Base-by-base conservation (phyloP, 2,797 vertebrate species). In the Catamblyrhynchus diadema region DNA sequence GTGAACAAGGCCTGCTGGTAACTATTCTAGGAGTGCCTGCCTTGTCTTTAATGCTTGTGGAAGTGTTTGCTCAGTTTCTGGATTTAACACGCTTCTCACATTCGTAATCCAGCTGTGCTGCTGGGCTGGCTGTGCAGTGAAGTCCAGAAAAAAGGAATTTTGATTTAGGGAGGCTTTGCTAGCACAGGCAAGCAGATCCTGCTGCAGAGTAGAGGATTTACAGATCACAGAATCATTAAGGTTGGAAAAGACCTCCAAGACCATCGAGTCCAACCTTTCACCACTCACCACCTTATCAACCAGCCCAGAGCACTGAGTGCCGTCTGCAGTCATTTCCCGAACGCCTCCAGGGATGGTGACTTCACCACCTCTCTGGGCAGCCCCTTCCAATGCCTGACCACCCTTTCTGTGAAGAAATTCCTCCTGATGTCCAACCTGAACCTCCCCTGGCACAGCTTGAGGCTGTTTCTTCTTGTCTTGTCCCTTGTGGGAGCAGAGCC, bases 11-110 rank as follows among this genome's bases (percentile, higher is more conserved):
- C 4, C 44, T 61, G 79, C 53, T 70, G 54, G 47, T 57, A 44
- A 11, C 24, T 65, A 0, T 3, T 3, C 0, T 9, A 10, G 13
- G 25, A 79, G 37, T 35, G 16, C 7, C 17, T 6, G 1, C n/a
- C 19, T 17, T 42, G 6, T n/a, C 37, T 61, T 60, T 60, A 56
- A 28, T 53, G 60, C 23, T 90, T 27, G 23, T 1, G 9, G 23
- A 2, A 19, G 35, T 3, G 2, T 71, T 65, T 71, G 33, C 73
- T 78, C 44, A 30, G 32, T 18, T 90, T 62, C 65, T 66, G 61
- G 19, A 5, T 69, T 22, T 51, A 33, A 15, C 12, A 3, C 27
- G 2, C 50, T 33, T 12, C 16, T 72, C 41, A 11, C 47, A 11
- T 12, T 3, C 6, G 1, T 3, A 33, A 47, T 62, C 65, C 44